Evolutionary conservation across 2,797 vertebrate genomes (phyloP).

Genomic region (Parauchenoglanis punctatus): DNA sequence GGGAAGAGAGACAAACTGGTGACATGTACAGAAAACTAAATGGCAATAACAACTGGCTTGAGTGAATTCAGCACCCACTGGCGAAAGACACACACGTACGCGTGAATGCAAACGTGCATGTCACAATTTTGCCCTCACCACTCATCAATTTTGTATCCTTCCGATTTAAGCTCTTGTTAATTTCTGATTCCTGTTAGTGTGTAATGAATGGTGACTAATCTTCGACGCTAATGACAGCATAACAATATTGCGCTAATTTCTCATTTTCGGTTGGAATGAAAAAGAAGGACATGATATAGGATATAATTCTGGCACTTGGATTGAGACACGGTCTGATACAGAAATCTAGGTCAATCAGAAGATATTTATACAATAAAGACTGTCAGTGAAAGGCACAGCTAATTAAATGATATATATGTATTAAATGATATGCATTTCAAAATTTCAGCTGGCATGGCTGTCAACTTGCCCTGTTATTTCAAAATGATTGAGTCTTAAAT

Average conservation of each 20-base stretch:
- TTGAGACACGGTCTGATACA: background rate
- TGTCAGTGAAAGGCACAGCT: constrained; percentile 7
- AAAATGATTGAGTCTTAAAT: background rate
- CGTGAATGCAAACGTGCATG: background rate
- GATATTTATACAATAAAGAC: constrained; percentile 16
- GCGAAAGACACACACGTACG: constrained; percentile 4
- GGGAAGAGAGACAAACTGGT: constrained; percentile 42
- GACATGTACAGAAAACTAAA: constrained; percentile 46
- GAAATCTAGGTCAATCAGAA: constrained; percentile 13
- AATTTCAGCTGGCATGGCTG: constrained; percentile 11
- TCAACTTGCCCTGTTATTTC: background rate
- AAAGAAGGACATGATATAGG: background rate
- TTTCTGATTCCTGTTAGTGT: constrained; percentile 19
- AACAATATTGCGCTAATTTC: constrained; percentile 24
- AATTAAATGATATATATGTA: constrained; percentile 13
- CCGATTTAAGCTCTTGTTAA: constrained; percentile 14
- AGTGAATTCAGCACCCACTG: constrained; percentile 30
- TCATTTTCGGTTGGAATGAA: constrained; percentile 11
- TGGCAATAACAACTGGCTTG: constrained; percentile 32
- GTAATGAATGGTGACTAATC: constrained; percentile 23
- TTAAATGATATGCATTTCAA: constrained; percentile 7
- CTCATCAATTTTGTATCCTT: constrained; percentile 16
- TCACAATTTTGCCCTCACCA: background rate
- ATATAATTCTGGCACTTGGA: background rate
- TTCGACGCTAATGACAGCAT: constrained; percentile 8